Base-by-base conservation (phyloP, 2,888 invertebrate species). In the Hypercompe scribonia region DNA sequence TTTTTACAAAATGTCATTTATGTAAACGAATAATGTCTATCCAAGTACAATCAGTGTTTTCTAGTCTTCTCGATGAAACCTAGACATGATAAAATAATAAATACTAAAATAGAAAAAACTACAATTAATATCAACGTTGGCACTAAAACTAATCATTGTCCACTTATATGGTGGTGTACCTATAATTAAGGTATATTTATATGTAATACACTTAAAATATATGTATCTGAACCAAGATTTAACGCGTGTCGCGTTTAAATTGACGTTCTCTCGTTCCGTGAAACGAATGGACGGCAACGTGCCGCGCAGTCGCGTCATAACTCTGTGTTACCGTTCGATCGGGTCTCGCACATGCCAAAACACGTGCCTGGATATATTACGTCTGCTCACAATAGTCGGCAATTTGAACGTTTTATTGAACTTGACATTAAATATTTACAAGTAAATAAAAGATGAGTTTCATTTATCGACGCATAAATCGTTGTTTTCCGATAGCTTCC, bases 361-460 rank as follows among this genome's bases (percentile, higher is more conserved):
- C 68, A 72, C 72, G 72, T 68, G 72, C 18, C 7, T n/a, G 54
- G 34, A n/a, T 34, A 68, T 34, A 68, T 68, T 54, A 54, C n/a
- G 68, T 54, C 33, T 50, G 50, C 34, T 15, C 24, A 34, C 50
- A 15, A 50, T 68, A n/a, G 50, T 50, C 33, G 50, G 46, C 31
- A 46, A 66, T 50, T 33, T 21, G 31, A 46, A 66, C 42, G 10
- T 33, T n/a, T 42, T 21, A 46, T 31, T 42, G 42, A 31, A 10
- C 10, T 39, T 42, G 31, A 31, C 21, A 42, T 31, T 33, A 39
- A 31, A 42, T 28, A 65, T 18, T 36, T n/a, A 46, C 21, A 21
- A 0, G 21, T 42, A 31, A 54, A 36, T 8, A 73, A 70, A 50
- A 65, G 58, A 28, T n/a, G 58, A 13, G 15, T 58, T n/a, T n/a